A percentile compares a stretch with the other conserved stretches of the same genome.
phyloP scores from a whole-genome alignment of 2,888 invertebrate genomes.

The Palloptera scutellata region DNA sequence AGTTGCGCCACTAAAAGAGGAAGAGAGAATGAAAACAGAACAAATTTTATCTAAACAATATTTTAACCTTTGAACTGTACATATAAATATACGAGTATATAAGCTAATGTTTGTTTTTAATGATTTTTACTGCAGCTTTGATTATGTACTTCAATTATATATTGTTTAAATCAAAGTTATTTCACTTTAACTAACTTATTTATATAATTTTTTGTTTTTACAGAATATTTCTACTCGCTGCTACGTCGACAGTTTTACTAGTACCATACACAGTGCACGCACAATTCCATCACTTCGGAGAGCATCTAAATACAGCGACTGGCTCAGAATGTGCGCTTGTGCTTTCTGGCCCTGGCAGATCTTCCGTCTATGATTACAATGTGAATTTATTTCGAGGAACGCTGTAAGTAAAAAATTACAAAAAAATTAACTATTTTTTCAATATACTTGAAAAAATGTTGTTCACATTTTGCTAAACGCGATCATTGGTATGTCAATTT shows the following conservation, averaged over 20 bases:
- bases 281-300: slow-evolving; percentile 58
- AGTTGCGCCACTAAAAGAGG: too few species aligned
- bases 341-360: slow-evolving; percentile 79
- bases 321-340: slow-evolving; percentile 80
- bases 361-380: slow-evolving; percentile 84
- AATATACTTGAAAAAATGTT: neutral
- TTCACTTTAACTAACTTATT: neutral
- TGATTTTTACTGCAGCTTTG: too few species aligned
- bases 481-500: too few species aligned
- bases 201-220: slow-evolving; percentile 34
- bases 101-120: too few species aligned
- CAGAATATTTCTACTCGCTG: slow-evolving; percentile 56
- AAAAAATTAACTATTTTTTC: neutral
- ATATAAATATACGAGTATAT: too few species aligned
- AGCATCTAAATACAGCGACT: slow-evolving; percentile 55
- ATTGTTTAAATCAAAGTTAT: too few species aligned
- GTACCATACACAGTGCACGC: slow-evolving; percentile 41
- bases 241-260: slow-evolving; percentile 27
- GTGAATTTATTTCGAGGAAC: slow-evolving; percentile 82
- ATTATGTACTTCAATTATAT: too few species aligned
- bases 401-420: slow-evolving; percentile 71
- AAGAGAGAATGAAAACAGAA: too few species aligned
- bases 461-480: neutral
- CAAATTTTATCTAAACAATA: too few species aligned
- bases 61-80: too few species aligned